Percentiles rank a stretch among this genome's conserved stretches.
Conservation (phyloP, 2,113 vertebrate species). For the Neogale vison region DNA sequence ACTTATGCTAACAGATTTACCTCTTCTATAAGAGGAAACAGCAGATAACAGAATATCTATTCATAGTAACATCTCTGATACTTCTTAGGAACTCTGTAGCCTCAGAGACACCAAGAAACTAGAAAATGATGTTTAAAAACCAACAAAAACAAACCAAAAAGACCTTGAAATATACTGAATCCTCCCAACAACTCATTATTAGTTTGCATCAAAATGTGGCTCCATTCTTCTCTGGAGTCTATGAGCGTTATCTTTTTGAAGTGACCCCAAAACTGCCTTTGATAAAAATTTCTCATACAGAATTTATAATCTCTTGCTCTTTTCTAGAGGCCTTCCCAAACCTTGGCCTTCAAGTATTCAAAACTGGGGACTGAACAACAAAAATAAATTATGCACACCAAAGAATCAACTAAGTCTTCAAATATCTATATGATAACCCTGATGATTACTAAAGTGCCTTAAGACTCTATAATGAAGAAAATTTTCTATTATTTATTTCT, state of each 20-base stretch:
- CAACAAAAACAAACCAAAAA: constrained; percentile 28
- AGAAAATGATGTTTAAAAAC: constrained; percentile 9
- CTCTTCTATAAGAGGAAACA: constrained; percentile 16
- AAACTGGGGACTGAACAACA: constrained; percentile 35
- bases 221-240: constrained; percentile 12
- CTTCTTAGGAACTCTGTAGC: neutral
- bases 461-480: constrained; percentile 1
- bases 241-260: neutral
- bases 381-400: constrained; percentile 24
- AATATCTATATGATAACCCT: neutral
- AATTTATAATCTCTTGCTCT: constrained; percentile 46
- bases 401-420: constrained; percentile 38
- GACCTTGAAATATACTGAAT: constrained; percentile 13
- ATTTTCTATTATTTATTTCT: constrained; percentile 33
- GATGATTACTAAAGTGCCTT: neutral
- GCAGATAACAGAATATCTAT: neutral
- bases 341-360: neutral
- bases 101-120: constrained; percentile 22
- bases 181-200: constrained; percentile 31
- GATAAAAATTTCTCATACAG: neutral
- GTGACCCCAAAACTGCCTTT: constrained; percentile 3
- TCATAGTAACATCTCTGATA: neutral
- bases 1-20: constrained; percentile 48
- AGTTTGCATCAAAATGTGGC: constrained; percentile 33
- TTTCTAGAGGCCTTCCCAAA: neutral